phyloP scores from a whole-genome alignment of 2,888 invertebrate genomes.

The Hirtodrosophila trivittata region DNA sequence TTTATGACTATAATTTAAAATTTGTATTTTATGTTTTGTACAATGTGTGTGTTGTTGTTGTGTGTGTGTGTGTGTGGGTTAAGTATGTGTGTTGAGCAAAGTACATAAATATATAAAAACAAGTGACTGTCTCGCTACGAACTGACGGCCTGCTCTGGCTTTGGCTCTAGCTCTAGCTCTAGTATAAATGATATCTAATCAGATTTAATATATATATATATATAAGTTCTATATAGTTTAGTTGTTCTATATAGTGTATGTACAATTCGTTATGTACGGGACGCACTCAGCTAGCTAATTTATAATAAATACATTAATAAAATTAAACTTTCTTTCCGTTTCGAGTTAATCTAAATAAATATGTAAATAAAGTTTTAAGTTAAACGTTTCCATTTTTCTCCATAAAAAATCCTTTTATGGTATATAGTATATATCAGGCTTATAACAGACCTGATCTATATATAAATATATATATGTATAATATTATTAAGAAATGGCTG shows the following conservation, averaged over 20 bases:
- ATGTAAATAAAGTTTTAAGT: constrained; percentile 7
- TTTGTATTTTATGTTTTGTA: constrained; percentile 24
- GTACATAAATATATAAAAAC: constrained; percentile 30
- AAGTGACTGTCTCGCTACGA: constrained; percentile 37
- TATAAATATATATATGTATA: constrained; percentile 8
- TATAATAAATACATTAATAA: constrained; percentile 35
- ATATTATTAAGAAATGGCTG: constrained; percentile 27
- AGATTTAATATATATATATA: constrained; percentile 17
- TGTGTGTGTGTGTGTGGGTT: constrained; percentile 11
- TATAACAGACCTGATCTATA: not conserved
- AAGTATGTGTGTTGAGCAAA: constrained; percentile 36
- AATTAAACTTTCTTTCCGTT: constrained; percentile 11
- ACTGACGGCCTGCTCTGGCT: constrained; percentile 43
- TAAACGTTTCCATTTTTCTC: constrained; percentile 18
- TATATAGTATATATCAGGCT: too few species aligned
- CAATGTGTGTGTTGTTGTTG: constrained; percentile 15
- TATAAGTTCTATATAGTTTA: constrained; percentile 9
- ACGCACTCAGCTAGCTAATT: constrained; percentile 36
- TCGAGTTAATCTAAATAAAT: not conserved
- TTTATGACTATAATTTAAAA: constrained; percentile 10
- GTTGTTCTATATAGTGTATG: constrained; percentile 14
- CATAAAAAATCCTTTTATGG: not conserved
- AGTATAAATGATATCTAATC: constrained; percentile 14
- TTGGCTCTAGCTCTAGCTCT: constrained; percentile 43
- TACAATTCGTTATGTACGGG: constrained; percentile 24